Base-by-base conservation (phyloP, 2,113 vertebrate genomes). In the Tiliqua scincoides region DNA sequence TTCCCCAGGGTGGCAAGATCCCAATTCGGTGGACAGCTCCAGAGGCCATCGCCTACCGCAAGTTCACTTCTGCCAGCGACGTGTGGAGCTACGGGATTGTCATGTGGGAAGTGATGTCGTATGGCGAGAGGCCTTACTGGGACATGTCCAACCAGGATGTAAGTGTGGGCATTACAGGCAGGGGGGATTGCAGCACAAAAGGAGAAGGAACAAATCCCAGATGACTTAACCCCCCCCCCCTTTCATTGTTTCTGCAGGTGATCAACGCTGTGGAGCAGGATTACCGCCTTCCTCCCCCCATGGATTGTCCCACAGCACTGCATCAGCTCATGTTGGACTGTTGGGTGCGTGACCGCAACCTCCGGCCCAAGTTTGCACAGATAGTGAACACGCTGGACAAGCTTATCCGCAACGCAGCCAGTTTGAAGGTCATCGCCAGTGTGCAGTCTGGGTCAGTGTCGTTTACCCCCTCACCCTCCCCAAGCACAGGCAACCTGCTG, bases 71-170 rank as follows among this genome's bases (percentile, higher is more conserved):
- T 0, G 98, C 99, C 86, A 99, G 98, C 0, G 99, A 99, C 0
- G 99, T 99, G 73, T 99, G 99, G 99, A 99, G 99, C 94, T 99
- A 99, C 0, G 99, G 98, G 43, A 99, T 99, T 0, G 98, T 99
- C 94, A 99, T 99, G 99, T 99, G 98, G 99, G 99, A 99, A 91
- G 99, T 99, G 92, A 99, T 99, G 99, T 99, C 98, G 32, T 99
- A 99, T 0, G 99, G 99, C 72, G 99, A 99, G 89, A 95, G 98
- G 84, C 99, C 99, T 6, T 99, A 99, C 96, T 99, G 99, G 99
- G 99, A 99, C 96, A 99, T 99, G 99, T 99, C 98, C 96, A 99
- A 99, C 97, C 99, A 99, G 94, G 99, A 99, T 17, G 99, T 99
- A 94, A 98, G 98, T 96, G 82, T 54, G 87, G 20, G 32, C 11